A percentile compares a stretch with the other conserved stretches of the same genome.
Evolutionary conservation across 2,113 vertebrate genomes (phyloP).

Genomic region (Tinamus guttatus): DNA sequence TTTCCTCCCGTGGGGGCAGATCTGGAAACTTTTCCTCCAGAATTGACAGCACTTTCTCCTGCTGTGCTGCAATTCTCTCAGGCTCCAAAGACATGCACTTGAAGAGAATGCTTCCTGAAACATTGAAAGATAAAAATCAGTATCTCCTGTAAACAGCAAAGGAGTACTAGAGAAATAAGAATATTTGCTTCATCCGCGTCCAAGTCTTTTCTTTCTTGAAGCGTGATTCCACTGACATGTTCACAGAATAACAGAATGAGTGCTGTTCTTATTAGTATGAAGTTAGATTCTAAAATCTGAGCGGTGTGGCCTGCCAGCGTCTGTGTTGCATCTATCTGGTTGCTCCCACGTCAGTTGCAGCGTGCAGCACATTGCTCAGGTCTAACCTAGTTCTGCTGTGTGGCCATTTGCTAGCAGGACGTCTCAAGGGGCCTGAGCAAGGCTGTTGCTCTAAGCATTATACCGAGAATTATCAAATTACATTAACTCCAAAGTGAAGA

Average conservation of each 20-base stretch:
- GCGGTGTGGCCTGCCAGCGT: no score
- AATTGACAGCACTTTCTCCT: conserved; percentile 81
- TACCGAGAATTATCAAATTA: neutral
- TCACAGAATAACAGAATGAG: neutral
- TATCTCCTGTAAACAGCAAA: neutral
- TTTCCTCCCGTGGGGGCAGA: conserved; percentile 78
- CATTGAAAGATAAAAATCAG: neutral
- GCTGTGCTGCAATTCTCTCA: conserved; percentile 76
- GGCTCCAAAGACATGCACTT: conserved; percentile 79
- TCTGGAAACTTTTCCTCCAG: conserved; percentile 83
- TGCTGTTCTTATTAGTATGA: neutral
- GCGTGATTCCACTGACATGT: neutral
- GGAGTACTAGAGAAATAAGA: neutral
- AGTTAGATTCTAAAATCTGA: neutral
- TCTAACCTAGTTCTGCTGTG: fast-evolving
- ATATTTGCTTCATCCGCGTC: neutral
- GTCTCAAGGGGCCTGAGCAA: neutral
- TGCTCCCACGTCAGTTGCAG: fast-evolving
- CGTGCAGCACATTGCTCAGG: fast-evolving
- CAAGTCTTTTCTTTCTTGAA: neutral
- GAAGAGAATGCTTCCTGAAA: conserved; percentile 87
- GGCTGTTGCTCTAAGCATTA: neutral
- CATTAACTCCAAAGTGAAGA: neutral
- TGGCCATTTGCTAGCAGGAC: fast-evolving
- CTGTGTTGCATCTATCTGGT: neutral